Evolutionary conservation across 1,140 invertebrate genomes (phyloP), one percentile per base, ranked within the genome.

Genomic region (Scaptomyza hsui): DNA sequence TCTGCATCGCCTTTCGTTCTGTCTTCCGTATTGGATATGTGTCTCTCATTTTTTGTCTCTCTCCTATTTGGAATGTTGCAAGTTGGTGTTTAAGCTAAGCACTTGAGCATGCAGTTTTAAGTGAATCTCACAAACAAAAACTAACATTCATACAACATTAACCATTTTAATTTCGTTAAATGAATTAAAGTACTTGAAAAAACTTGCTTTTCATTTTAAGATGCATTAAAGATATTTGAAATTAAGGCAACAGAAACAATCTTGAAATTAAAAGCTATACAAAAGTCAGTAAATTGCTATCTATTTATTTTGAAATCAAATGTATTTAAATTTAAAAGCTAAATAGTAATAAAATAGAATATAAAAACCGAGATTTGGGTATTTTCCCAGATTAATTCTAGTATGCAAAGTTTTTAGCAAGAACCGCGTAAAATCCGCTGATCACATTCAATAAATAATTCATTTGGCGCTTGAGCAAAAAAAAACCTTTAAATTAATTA

Each of bases 401-500:
- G 12, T 32, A 32, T 26, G 48, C 13, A 16, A 32, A 51, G 10
- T 4, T 9, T 9, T 6, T 26, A 21, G 24, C 15, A 32, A 44
- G 16, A 52, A 57, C 37, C 18, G 32, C 55, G 55, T 65, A 57
- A 70, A 64, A 9, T 26, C 42, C 48, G 15, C 37, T 29, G 41
- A 26, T 65, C 13, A 59, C 51, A 51, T 52, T n/a, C 51, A n/a
- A 51, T 41, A 72, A 79, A 81, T 81, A 56, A 81, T 69, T 61
- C 61, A 65, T 65, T 71, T 71, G 48, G 32, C n/a, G 39, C 19
- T 29, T 24, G 60, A 44, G 51, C 29, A 47, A 45, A 45, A 15
- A 19, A 21, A 26, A 32, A 21, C 51, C 72, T 64, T 75, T 47
- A 69, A 73, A 83, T 85, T 80, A 83, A 85, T 83, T 83, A 76